Conservation (phyloP, 2,113 vertebrate genomes). For the Gopherus evgoodei region DNA sequence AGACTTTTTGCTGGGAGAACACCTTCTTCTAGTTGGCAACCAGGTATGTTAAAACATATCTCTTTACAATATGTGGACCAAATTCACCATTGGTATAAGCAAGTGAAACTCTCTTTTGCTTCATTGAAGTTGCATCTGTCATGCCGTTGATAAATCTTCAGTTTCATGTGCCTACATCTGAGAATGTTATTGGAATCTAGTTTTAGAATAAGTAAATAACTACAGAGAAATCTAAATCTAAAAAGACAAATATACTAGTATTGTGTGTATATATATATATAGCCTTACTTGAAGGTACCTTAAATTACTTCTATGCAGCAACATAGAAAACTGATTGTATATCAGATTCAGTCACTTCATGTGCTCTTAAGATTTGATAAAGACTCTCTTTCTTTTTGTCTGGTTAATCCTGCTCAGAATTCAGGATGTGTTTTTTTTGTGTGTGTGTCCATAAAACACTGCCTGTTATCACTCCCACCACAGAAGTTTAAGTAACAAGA, state of each 20-base stretch:
- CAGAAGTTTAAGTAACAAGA: neutral
- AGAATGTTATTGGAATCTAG: neutral
- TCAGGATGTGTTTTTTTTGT: neutral
- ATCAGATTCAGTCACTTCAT: neutral
- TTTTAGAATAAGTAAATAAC: neutral
- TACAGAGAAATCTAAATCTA: neutral
- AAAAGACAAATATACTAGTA: neutral
- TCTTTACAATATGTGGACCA: neutral
- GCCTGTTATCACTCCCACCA: neutral
- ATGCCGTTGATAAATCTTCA: neutral
- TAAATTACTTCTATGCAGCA: neutral
- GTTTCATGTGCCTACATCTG: neutral
- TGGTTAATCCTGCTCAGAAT: neutral
- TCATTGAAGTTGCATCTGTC: neutral
- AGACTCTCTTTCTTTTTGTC: neutral
- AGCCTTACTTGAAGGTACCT: neutral
- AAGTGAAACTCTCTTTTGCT: neutral
- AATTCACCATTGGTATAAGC: neutral
- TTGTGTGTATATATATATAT: neutral
- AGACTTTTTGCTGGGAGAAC: constrained; percentile 95
- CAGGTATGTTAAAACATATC: constrained; percentile 84
- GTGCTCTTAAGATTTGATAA: neutral
- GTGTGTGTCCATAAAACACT: neutral
- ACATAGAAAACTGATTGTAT: neutral
- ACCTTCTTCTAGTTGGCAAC: constrained; percentile 96